These are phyloP conservation scores for Sylvia borin DNA, from an alignment of 2,797 vertebrate genomes.

Conservation along the genomic window DNA sequence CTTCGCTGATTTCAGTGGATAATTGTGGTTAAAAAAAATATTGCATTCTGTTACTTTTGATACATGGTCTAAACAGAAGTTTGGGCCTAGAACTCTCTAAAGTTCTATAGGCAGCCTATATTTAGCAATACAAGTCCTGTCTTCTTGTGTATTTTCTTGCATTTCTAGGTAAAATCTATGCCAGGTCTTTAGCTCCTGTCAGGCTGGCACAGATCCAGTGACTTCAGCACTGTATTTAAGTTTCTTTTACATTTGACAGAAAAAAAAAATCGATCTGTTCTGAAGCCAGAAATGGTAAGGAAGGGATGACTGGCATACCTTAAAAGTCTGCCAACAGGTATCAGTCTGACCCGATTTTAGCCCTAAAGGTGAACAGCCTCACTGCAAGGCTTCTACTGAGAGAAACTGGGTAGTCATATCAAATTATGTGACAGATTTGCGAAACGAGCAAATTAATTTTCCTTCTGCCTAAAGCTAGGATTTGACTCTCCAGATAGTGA, in stretches of 20 bases:
- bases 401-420: not conserved
- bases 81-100: not conserved
- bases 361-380: not conserved
- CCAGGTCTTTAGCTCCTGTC: constrained; percentile 4
- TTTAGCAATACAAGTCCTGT: not conserved
- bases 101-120: not conserved
- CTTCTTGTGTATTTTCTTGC: not conserved
- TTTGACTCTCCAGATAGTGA: not conserved
- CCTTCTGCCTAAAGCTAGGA: not conserved
- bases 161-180: not conserved
- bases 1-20: not conserved
- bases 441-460: not conserved
- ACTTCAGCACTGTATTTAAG: not conserved
- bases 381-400: not conserved
- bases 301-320: not conserved
- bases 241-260: not conserved
- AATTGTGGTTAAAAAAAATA: not conserved
- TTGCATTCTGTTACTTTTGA: not conserved
- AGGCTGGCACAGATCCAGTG: not conserved
- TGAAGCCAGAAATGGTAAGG: not conserved
- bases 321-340: not conserved
- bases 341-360: not conserved
- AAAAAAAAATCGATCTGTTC: not conserved
- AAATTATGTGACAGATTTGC: not conserved
- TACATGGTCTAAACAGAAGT: not conserved